phyloP scores from a whole-genome alignment of 2,113 vertebrate species.

The Poeciliopsis occidentalis region DNA sequence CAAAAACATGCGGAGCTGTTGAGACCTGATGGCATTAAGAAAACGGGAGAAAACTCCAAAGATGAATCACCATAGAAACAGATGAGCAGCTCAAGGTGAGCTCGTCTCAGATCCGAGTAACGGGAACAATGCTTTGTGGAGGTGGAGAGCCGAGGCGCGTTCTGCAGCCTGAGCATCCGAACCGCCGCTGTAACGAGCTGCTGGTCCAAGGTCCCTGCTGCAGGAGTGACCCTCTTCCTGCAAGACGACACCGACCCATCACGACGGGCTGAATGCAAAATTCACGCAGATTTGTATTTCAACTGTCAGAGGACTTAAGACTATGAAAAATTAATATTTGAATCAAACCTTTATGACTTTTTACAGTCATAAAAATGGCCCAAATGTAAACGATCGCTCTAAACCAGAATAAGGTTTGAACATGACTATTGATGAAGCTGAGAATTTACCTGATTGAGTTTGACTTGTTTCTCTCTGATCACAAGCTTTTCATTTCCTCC shows the following conservation, averaged over 20 bases:
- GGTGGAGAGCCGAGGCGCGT: slow-evolving; percentile 36
- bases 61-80: slow-evolving; percentile 78
- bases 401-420: not conserved
- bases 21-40: slow-evolving; percentile 13
- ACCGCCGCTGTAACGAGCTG: slow-evolving; percentile 11
- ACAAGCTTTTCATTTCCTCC: not conserved
- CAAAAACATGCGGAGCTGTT: slow-evolving; percentile 27
- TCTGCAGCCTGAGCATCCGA: slow-evolving; percentile 30
- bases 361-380: not conserved
- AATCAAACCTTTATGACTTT: not conserved
- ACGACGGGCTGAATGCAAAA: not conserved
- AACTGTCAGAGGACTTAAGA: not conserved
- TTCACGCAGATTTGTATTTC: not conserved
- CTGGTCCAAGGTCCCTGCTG: slow-evolving; percentile 37
- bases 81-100: slow-evolving; percentile 68
- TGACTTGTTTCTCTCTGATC: not conserved
- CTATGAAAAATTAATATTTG: not conserved
- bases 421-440: not conserved
- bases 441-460: not conserved
- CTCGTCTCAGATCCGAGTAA: slow-evolving; percentile 50
- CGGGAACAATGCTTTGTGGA: slow-evolving; percentile 61
- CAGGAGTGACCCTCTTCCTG: slow-evolving; percentile 7
- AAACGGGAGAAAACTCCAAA: slow-evolving; percentile 40
- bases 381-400: not conserved
- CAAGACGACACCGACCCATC: slow-evolving; percentile 23